phyloP scores from a whole-genome alignment of 2,113 vertebrate species.

The Holacanthus passer region DNA sequence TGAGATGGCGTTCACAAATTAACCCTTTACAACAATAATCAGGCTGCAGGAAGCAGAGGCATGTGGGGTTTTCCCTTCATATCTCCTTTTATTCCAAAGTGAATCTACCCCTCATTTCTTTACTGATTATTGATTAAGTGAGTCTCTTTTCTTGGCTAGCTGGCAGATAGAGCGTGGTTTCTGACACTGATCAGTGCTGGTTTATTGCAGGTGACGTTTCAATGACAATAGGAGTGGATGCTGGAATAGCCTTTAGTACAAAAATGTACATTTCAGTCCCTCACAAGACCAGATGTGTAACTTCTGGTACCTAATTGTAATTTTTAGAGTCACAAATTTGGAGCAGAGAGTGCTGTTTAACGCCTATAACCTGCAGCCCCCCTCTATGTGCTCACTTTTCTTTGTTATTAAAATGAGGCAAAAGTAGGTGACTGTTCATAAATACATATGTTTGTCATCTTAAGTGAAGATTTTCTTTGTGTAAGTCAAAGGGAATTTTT shows the following conservation, averaged over 20 bases:
- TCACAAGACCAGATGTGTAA: neutral
- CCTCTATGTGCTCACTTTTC: neutral
- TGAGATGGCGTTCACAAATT: constrained; percentile 79
- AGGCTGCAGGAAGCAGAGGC: constrained; percentile 47
- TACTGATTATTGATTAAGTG: constrained; percentile 36
- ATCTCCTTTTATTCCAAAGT: constrained; percentile 5
- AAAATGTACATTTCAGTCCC: neutral
- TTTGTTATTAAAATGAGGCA: neutral
- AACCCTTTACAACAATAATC: constrained; percentile 40
- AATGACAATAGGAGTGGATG: neutral
- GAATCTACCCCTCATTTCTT: neutral
- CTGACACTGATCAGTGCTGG: neutral
- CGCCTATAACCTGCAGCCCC: neutral
- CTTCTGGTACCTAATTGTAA: neutral
- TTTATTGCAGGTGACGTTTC: constrained; percentile 3
- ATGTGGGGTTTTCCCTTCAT: constrained; percentile 56
- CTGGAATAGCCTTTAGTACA: neutral
- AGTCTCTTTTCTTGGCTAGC: neutral
- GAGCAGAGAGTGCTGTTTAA: neutral
- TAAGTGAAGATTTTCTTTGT: neutral
- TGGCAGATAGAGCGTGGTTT: neutral
- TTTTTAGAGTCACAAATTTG: neutral
- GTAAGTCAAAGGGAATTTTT: neutral
- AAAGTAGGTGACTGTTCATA: neutral
- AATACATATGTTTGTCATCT: neutral